Base-by-base conservation (phyloP, 2,113 vertebrate genomes). In the Macquaria ambigua region DNA sequence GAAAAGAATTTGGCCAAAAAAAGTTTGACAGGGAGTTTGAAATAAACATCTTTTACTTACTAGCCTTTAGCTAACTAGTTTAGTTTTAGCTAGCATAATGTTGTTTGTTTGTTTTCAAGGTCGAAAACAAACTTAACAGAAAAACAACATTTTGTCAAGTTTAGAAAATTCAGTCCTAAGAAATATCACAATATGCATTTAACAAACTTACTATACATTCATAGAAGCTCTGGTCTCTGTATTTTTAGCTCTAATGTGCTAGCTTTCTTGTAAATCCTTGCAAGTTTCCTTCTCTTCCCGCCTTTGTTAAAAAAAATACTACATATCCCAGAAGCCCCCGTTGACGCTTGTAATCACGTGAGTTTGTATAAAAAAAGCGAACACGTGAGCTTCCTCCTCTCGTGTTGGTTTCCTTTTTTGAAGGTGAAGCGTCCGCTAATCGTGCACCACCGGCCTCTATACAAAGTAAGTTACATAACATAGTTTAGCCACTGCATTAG, bases 291-390 rank as follows among this genome's bases (percentile, higher is more conserved):
- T 53, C 20, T 62, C 11, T 64, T 39, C 28, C 20, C 3, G 15
- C 52, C 0, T 14, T 39, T 75, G 20, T 3, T 2, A 3, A 34
- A 34, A 34, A 2, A 43, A 34, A 31, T 1, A 91, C 93, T 88
- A 73, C 89, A 90, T 88, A 46, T 90, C 93, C 94, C 94, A 93
- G 79, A 79, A 86, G 34, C 0, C 88, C 55, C 16, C 0, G 80
- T 9, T 2, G 46, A 0, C 23, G 1, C 1, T 0, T 21, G 0
- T 5, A 2, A 6, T 53, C 87, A 91, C 71, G 74, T 86, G 83
- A 67, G 1, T 0, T 46, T 75, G 70, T 67, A 83, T 89, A 34
- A 34, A 34, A 80, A 62, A 62, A 0, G 1, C 2, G 18, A 52
- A 1, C 82, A 80, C 59, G 90, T 88, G 81, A 55, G 3, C 2